Percentiles rank a stretch among this genome's conserved stretches.
Evolutionary conservation across 2,888 invertebrate species (phyloP).

Genomic region (Serripes groenlandicus): DNA sequence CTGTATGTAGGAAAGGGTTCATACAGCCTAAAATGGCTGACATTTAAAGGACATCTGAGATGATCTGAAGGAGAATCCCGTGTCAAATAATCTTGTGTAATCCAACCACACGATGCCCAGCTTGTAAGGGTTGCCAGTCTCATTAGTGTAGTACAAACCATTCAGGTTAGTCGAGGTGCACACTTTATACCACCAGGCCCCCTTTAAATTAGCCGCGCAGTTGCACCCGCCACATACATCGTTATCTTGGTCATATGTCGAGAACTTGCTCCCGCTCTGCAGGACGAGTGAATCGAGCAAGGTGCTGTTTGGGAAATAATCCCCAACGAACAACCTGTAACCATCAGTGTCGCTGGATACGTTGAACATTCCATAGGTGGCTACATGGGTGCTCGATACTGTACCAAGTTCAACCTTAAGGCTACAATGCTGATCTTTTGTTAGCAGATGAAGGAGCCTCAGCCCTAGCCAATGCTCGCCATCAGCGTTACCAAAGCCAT

Average conservation of each 20-base stretch:
- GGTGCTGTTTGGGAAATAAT: background rate
- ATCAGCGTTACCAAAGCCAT: background rate
- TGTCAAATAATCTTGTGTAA: background rate
- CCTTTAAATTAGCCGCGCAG: background rate
- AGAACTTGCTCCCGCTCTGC: background rate
- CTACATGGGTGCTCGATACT: background rate
- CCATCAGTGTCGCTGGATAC: background rate
- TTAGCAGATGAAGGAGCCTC: background rate
- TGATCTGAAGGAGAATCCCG: background rate
- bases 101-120: conserved; percentile 11
- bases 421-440: background rate
- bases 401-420: background rate
- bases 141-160: background rate
- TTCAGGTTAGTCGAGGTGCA: conserved; percentile 3
- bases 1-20: too few relatives aligned
- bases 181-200: conserved; percentile 9
- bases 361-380: background rate
- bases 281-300: background rate
- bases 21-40: too few relatives aligned
- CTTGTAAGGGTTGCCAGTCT: background rate
- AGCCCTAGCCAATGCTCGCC: conserved; percentile 1
- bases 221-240: background rate
- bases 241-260: conserved; percentile 9
- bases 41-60: conserved; percentile 3
- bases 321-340: background rate